Evolutionary conservation across 2,888 invertebrate species (phyloP), one percentile per base, ranked within the genome.

Genomic region (Anoplius nigerrimus): DNA sequence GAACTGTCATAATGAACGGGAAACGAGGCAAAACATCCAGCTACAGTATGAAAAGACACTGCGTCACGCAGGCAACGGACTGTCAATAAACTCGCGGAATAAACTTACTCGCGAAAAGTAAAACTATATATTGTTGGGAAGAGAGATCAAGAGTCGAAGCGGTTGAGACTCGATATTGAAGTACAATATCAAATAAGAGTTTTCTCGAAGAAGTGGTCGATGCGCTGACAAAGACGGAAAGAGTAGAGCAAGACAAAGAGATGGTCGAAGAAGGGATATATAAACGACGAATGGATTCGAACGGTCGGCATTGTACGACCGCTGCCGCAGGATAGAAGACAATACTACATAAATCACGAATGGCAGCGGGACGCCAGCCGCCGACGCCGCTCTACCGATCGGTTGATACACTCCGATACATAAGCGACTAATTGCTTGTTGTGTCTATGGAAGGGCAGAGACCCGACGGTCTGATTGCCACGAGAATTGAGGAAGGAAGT

Each of bases 371-470:
- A 78, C 72, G 79, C 73, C 75, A 62, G 73, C 69, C 73, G 72
- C 71, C 74, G 74, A 46, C 42, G 62, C 62, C 51, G 66, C 58
- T 61, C 22, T 79, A 73, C 71, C 77, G 75, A 79, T 79, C 79
- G 77, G 70, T 81, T 82, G 83, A 85, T 84, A 83, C 84, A 84
- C 84, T 82, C 75, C 75, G 84, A 84, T 83, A 82, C 83, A 79
- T 76, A 76, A 74, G 77, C 74, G 79, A 75, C 82, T 85, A 84
- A 84, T 84, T 85, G 74, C 78, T 78, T 74, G 73, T 78, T 75
- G 80, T 74, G 75, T 76, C 78, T 72, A 76, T 74, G 72, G 78
- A 71, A 78, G 76, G 75, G 70, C 69, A 78, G 78, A 78, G 76
- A 78, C 74, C 24, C 78, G 78, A 15, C 81, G 75, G 71, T 74